These are phyloP conservation scores for Microtus pennsylvanicus DNA, from an alignment of 2,113 vertebrate genomes.

Conservation along the genomic window DNA sequence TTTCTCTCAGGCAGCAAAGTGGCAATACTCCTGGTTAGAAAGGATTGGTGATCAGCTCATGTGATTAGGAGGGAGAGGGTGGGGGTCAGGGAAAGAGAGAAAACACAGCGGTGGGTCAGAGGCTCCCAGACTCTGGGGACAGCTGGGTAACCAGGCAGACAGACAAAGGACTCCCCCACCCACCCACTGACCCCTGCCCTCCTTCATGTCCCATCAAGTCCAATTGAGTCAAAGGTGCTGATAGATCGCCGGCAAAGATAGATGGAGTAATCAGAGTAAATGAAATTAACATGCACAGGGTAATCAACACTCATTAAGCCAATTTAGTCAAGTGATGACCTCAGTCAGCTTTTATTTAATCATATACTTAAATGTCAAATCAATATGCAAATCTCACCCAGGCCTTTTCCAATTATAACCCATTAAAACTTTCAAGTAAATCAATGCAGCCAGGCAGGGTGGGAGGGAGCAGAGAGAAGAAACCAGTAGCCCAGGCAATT, in stretches of 20 bases:
- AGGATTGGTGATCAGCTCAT: constrained; percentile 54
- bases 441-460: constrained; percentile 64
- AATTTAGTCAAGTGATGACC: constrained; percentile 90
- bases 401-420: constrained; percentile 82
- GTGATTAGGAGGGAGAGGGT: constrained; percentile 58
- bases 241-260: constrained; percentile 83
- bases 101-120: neutral
- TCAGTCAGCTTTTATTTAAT: constrained; percentile 89
- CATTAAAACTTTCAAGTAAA: constrained; percentile 85
- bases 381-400: constrained; percentile 84
- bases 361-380: constrained; percentile 88
- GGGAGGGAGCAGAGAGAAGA: neutral
- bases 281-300: constrained; percentile 87
- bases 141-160: constrained; percentile 38
- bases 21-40: constrained; percentile 16
- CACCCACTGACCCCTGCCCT: constrained; percentile 63
- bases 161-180: constrained; percentile 45
- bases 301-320: constrained; percentile 89
- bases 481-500: neutral
- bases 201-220: constrained; percentile 70
- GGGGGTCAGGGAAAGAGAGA: neutral
- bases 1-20: constrained; percentile 38
- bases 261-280: constrained; percentile 86
- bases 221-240: constrained; percentile 84
- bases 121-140: neutral